Percentiles rank a stretch among this genome's conserved stretches.
phyloP scores from a whole-genome alignment of 2,888 invertebrate species.

The Philhelius pedissequus region DNA sequence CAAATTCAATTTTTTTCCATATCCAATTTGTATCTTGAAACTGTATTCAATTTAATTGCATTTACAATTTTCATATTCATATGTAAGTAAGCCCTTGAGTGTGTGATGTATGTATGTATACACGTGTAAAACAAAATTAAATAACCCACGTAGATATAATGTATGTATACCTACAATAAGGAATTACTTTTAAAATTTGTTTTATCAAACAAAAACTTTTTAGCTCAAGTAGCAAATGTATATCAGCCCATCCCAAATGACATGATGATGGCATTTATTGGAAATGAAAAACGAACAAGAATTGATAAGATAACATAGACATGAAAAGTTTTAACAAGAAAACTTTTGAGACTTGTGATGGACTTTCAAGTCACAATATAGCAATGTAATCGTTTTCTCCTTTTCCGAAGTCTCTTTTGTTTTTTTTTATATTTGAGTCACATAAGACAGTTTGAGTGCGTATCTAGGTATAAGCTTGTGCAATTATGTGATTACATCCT shows the following conservation, averaged over 20 bases:
- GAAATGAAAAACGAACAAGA: constrained; percentile 44
- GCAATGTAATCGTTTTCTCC: constrained; percentile 35
- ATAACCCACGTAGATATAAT: background rate
- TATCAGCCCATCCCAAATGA: constrained; percentile 30
- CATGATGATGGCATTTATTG: constrained; percentile 57
- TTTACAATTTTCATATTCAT: too few relatives aligned
- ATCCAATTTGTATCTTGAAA: too few relatives aligned
- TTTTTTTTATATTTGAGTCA: background rate
- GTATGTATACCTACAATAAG: too few relatives aligned
- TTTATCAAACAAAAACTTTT: constrained; percentile 17
- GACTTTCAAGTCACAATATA: constrained; percentile 57
- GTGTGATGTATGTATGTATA: too few relatives aligned
- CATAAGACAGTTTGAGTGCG: background rate
- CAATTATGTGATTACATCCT: background rate
- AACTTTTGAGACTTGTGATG: constrained; percentile 56
- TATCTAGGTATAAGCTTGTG: background rate
- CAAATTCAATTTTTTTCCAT: too few relatives aligned
- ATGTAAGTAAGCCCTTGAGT: too few relatives aligned
- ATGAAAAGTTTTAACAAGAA: constrained; percentile 58
- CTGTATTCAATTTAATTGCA: too few relatives aligned
- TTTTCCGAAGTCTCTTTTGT: background rate
- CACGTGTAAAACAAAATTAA: background rate
- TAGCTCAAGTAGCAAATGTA: constrained; percentile 13
- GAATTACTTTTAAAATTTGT: constrained; percentile 1
- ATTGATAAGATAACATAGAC: constrained; percentile 46